Percentiles rank a stretch among this genome's conserved stretches.
phyloP scores from a whole-genome alignment of 2,888 invertebrate species.

The Heliconius aoede region DNA sequence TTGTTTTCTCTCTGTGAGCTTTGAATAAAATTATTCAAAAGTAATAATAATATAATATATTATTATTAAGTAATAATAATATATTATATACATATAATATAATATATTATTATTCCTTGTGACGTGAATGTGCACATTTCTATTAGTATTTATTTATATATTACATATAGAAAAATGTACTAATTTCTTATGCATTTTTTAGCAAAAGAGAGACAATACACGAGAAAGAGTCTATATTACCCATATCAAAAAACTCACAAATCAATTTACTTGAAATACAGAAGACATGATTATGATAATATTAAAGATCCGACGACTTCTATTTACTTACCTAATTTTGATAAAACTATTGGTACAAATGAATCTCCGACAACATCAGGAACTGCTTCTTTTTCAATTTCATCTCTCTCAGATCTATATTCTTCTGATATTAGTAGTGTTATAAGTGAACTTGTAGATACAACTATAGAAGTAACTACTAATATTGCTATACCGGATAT shows the following conservation, averaged over 20 bases:
- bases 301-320: constrained; percentile 14
- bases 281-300: constrained; percentile 28
- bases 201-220: not conserved
- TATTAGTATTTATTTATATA: not conserved
- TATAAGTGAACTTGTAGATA: not conserved
- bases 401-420: not conserved
- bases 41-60: too few relatives aligned
- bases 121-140: too few relatives aligned
- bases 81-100: too few relatives aligned
- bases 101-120: too few relatives aligned
- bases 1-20: too few relatives aligned
- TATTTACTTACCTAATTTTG: constrained; percentile 13
- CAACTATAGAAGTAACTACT: not conserved
- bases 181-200: not conserved
- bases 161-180: not conserved
- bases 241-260: constrained; percentile 12
- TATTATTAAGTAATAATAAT: too few relatives aligned
- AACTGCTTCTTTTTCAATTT: not conserved
- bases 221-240: constrained; percentile 9
- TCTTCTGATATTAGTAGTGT: not conserved
- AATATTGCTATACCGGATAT: not conserved
- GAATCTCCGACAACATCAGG: not conserved
- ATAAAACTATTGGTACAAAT: not conserved
- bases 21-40: too few relatives aligned
- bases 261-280: constrained; percentile 25